phyloP scores from a whole-genome alignment of 2,797 vertebrate species.

The Psittacula echo region DNA sequence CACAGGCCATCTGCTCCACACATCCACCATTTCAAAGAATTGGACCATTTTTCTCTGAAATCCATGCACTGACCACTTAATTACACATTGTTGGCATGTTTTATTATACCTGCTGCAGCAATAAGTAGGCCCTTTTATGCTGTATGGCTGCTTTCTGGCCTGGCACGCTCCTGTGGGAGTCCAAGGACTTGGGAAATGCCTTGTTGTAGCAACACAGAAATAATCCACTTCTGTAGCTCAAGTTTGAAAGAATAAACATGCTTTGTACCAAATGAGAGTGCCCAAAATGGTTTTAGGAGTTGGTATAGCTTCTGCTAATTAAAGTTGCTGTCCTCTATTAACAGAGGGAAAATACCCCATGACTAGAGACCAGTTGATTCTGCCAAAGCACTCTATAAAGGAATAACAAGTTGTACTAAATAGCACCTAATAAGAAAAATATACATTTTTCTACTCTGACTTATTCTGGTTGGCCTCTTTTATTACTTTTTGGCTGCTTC shows the following conservation, averaged over 20 bases:
- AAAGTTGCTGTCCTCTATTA: background rate
- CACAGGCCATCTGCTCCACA: background rate
- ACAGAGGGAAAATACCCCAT: accelerated
- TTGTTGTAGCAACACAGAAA: background rate
- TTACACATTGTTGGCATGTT: accelerated
- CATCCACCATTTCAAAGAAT: background rate
- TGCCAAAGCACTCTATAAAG: background rate
- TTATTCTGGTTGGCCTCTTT: background rate
- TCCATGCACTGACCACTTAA: background rate
- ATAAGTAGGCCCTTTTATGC: background rate
- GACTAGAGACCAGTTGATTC: background rate
- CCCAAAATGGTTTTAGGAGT: background rate
- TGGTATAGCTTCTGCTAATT: background rate
- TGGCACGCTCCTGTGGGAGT: accelerated
- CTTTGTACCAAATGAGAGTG: background rate
- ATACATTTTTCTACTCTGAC: background rate
- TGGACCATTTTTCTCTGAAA: background rate
- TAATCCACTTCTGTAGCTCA: background rate
- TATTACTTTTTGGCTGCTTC: background rate
- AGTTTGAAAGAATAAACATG: background rate
- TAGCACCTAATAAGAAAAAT: background rate
- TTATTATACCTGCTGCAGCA: background rate
- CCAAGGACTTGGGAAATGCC: background rate
- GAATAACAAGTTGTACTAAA: background rate
- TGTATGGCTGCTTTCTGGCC: background rate